Evolutionary conservation across 2,113 vertebrate genomes (phyloP).

Genomic region (Neomonachus schauinslandi): DNA sequence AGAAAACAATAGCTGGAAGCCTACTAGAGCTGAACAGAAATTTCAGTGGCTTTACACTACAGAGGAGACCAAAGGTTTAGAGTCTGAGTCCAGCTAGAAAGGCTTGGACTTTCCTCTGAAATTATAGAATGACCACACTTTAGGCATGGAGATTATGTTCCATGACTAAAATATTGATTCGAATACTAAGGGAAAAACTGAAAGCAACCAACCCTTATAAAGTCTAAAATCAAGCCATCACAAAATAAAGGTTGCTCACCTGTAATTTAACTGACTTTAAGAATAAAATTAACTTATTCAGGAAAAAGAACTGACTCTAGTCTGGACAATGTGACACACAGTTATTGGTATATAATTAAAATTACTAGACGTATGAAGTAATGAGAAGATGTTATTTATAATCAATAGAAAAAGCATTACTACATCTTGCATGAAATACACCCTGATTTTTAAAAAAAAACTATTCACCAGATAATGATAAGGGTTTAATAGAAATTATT

Average conservation of each 20-base stretch:
- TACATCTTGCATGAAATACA: not conserved
- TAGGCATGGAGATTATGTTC: not conserved
- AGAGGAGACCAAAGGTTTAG: not conserved
- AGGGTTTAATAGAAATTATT: not conserved
- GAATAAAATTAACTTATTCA: not conserved
- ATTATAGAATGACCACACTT: not conserved
- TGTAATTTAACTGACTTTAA: not conserved
- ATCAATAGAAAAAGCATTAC: not conserved
- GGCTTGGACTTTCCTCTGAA: not conserved
- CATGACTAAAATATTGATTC: not conserved
- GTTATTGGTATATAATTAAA: not conserved
- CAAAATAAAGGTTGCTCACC: not conserved
- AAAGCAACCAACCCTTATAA: not conserved
- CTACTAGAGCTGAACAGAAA: not conserved
- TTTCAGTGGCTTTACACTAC: not conserved
- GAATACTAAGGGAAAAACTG: not conserved
- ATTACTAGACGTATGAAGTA: not conserved
- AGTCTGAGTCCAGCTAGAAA: not conserved
- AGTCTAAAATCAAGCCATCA: not conserved
- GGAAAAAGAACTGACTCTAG: not conserved
- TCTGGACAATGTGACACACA: not conserved
- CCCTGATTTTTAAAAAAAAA: not conserved
- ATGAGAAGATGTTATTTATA: not conserved
- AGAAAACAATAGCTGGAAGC: not conserved
- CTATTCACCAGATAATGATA: not conserved